phyloP scores from a whole-genome alignment of 2,888 invertebrate species.

The Hartigia nigra region DNA sequence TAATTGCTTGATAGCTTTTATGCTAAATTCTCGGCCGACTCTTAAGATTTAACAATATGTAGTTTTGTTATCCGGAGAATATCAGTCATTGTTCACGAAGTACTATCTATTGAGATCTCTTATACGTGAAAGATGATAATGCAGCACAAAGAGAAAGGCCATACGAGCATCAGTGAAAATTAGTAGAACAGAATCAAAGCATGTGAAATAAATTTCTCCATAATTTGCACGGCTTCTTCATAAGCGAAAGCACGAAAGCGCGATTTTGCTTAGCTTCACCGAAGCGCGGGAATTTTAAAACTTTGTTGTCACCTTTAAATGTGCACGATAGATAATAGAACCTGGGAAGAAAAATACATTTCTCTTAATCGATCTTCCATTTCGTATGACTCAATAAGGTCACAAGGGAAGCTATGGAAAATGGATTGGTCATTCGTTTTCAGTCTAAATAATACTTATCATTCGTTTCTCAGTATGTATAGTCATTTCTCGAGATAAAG shows the following conservation, averaged over 20 bases:
- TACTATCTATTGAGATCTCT: background rate
- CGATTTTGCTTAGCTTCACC: background rate
- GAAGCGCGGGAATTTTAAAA: background rate
- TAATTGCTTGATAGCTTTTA: background rate
- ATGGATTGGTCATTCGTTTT: background rate
- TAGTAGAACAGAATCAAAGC: background rate
- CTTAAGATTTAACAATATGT: background rate
- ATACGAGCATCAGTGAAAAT: background rate
- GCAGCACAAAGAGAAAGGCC: background rate
- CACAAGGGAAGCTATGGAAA: background rate
- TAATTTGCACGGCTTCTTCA: background rate
- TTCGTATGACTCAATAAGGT: background rate
- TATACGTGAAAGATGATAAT: background rate
- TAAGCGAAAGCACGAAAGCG: background rate
- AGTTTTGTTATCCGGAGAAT: background rate
- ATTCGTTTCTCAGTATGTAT: background rate
- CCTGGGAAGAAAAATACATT: background rate
- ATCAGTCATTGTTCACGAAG: background rate
- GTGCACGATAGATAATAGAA: background rate
- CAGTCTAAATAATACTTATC: background rate
- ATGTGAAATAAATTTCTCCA: slow-evolving; percentile 2
- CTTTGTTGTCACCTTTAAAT: background rate
- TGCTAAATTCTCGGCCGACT: background rate
- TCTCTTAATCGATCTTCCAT: background rate
- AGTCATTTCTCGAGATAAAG: background rate